A percentile compares a stretch with the other conserved stretches of the same genome.
These are phyloP conservation scores for Leuctra nigra DNA, from an alignment of 2,888 invertebrate species.

Conservation along the genomic window DNA sequence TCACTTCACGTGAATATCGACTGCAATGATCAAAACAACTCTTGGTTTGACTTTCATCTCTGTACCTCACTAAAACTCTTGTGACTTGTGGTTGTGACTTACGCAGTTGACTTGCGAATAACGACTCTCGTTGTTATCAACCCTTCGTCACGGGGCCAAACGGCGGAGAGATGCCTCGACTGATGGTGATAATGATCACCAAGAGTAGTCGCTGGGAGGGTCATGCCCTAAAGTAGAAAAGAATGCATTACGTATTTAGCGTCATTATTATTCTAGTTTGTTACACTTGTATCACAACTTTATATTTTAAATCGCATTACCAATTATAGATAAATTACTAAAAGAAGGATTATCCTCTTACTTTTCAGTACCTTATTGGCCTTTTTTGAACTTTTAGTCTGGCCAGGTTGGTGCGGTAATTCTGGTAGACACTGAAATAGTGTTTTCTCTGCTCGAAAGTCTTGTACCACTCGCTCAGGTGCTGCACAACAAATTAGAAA, in stretches of 20 bases:
- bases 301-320: not conserved
- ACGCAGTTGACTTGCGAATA: constrained; percentile 24
- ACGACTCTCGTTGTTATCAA: constrained; percentile 21
- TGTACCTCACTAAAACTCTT: too few species aligned
- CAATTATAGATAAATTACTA: not conserved
- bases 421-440: constrained; percentile 25
- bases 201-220: constrained; percentile 16
- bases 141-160: constrained; percentile 29
- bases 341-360: constrained; percentile 23
- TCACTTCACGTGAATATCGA: constrained; percentile 23
- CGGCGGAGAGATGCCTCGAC: constrained; percentile 21
- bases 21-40: constrained; percentile 4
- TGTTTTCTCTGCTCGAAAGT: constrained; percentile 20
- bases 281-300: too few species aligned
- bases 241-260: constrained; percentile 1
- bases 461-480: too few species aligned
- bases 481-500: too few species aligned
- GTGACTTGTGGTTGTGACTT: constrained; percentile 9
- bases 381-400: constrained; percentile 26
- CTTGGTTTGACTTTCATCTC: too few species aligned
- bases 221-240: constrained; percentile 18
- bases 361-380: constrained; percentile 29
- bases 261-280: too few species aligned
- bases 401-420: constrained; percentile 19
- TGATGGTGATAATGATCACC: constrained; percentile 14